Evolutionary conservation across 2,113 vertebrate species (phyloP), one percentile per base, ranked within the genome.

Genomic region (Seriola quinqueradiata): DNA sequence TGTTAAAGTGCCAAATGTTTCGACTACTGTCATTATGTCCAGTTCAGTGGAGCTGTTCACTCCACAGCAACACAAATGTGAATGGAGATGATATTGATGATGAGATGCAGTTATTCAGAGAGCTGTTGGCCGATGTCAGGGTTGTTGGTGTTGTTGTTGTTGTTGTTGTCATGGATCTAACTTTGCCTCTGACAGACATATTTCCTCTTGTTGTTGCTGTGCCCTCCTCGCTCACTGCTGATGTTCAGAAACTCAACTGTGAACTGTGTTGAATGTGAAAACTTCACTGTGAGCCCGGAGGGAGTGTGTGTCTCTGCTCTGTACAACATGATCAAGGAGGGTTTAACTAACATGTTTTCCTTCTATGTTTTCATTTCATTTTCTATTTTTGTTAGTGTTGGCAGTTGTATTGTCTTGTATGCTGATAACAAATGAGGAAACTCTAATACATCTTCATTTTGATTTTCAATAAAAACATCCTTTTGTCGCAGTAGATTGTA

Each of bases 1-100:
- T 61, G 14, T 78, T 42, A 32, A 12, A 8, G 61, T 66, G 72
- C 72, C 77, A 76, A 71, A 76, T 60, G 60, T 70, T 58, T n/a
- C 17, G 66, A 52, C 74, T 52, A 25, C 55, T 78, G 75, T 78
- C 60, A 34, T 57, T 57, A 12, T 23, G 21, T 57, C 54, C 54
- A 57, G 16, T 46, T 14, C 46, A 61, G 23, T 69, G 8, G 19
- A 54, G 36, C 44, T 72, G 63, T 48, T 54, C 46, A 28, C 44
- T 48, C 57, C 17, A 9, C 16, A 25, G 32, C 25, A 38, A 57
- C 19, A 66, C 10, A 63, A 68, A 68, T 83, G 75, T 78, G 44
- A 78, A 74, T 9, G 46, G 23, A 77, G 36, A 63, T 46, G 2
- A 38, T 61, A 17, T 74, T 36, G 8, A 57, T 8, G 21, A 55